Conservation (phyloP, 2,113 vertebrate species). For the Pholis gunnellus region DNA sequence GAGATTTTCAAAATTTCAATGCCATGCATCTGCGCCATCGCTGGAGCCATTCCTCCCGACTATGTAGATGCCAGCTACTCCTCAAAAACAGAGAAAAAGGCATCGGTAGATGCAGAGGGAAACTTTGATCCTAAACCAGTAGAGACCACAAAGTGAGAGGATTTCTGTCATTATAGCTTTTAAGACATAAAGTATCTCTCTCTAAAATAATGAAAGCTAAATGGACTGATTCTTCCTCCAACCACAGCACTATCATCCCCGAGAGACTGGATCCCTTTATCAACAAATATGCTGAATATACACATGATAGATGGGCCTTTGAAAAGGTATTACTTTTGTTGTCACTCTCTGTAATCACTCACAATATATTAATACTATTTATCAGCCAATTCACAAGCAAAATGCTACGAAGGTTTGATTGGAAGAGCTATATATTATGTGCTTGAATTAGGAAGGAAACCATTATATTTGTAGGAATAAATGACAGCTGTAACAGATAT, state of each 20-base stretch:
- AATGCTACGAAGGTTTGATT: background rate
- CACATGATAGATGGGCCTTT: conserved; percentile 95
- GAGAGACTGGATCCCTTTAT: conserved; percentile 93
- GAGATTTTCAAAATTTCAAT: conserved; percentile 94
- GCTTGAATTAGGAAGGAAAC: background rate
- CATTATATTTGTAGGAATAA: background rate
- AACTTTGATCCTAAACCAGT: conserved; percentile 96
- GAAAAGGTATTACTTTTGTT: conserved; percentile 86
- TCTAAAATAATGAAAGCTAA: background rate
- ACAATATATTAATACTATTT: background rate
- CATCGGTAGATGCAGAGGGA: conserved; percentile 93
- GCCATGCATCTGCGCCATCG: conserved; percentile 94
- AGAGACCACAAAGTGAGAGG: conserved; percentile 91
- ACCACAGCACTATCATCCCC: conserved; percentile 90
- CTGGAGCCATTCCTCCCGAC: conserved; percentile 93
- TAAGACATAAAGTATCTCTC: background rate
- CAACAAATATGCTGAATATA: conserved; percentile 94
- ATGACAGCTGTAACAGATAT: background rate
- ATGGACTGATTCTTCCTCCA: conserved; percentile 22
- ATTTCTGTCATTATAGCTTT: background rate
- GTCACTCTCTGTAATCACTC: background rate
- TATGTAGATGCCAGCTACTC: conserved; percentile 96
- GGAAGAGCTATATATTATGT: background rate
- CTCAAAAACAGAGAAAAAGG: conserved; percentile 94
- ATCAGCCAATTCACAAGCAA: conserved; percentile 1